Base-by-base conservation (phyloP, 2,797 vertebrate genomes). In the Ptychadena robeensis region DNA sequence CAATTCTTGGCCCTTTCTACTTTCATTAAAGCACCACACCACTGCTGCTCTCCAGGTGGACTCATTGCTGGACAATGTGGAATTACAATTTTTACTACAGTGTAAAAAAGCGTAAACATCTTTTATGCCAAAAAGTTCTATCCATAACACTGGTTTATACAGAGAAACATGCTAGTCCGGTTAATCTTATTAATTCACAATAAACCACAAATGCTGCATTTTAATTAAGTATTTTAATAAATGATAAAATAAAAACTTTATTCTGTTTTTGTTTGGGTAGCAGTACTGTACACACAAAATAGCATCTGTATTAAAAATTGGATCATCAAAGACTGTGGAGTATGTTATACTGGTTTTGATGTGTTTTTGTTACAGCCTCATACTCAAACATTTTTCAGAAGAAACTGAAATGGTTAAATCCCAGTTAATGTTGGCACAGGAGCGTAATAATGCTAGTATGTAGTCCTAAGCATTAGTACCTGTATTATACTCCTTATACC, bases 1-100 rank as follows among this genome's bases (percentile, higher is more conserved):
- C 14, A 18, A 48, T 48, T 57, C 22, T 73, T 59, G 44, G 81
- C 70, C 68, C 73, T 25, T 82, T 78, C n/a, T n/a, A n/a, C n/a
- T n/a, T n/a, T n/a, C n/a, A n/a, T 67, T 66, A 72, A 72, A 61
- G 61, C 66, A 77, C 35, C 12, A 5, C 14, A 12, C 53, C 8
- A 9, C 59, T 57, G 37, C 57, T 64, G 53, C 48, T 80, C 59
- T 9, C 11, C 12, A 78, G 3, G 9, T 25, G 22, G 40, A 57
- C 75, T 57, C 65, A 78, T 78, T 78, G 75, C 75, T 57, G 75
- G 75, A 1, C 75, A 68, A 68, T 78, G 63, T 53, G 11, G 30
- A 30, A 38, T 5, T 15, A 9, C 34, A 34, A 18, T 0, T 25
- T 66, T 14, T 53, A 78, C 65, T 66, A 1, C 44, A 53, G 11